Evolutionary conservation across 2,888 invertebrate genomes (phyloP).

Genomic region (Heteropelma amictum): DNA sequence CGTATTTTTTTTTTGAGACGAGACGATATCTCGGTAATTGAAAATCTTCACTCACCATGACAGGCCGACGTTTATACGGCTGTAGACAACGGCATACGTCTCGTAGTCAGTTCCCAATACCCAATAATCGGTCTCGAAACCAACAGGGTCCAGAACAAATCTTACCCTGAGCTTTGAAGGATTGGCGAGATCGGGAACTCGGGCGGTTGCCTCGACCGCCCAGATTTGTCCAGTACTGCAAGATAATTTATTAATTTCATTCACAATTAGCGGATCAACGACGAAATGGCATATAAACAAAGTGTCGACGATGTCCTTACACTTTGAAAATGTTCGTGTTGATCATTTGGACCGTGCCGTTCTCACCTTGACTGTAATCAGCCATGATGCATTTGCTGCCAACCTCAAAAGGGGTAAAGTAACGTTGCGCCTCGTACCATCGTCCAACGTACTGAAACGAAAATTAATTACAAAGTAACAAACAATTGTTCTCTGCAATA

Average conservation of each 20-base stretch:
- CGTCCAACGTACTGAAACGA: conserved; percentile 84
- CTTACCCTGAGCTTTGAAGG: conserved; percentile 82
- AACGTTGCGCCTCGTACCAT: conserved; percentile 88
- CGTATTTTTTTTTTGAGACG: background rate
- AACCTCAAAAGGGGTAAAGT: conserved; percentile 86
- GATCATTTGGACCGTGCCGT: conserved; percentile 76
- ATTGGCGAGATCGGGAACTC: conserved; percentile 78
- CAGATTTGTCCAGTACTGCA: conserved; percentile 60
- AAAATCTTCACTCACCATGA: conserved; percentile 79
- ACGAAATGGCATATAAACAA: background rate
- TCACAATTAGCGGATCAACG: background rate
- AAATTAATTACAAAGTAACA: background rate
- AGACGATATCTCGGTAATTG: too few species aligned
- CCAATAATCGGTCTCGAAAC: conserved; percentile 81
- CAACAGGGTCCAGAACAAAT: conserved; percentile 82
- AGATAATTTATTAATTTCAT: conserved; percentile 34
- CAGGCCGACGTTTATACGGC: conserved; percentile 80
- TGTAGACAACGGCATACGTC: conserved; percentile 82
- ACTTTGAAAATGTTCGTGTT: conserved; percentile 78
- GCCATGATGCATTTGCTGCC: conserved; percentile 88
- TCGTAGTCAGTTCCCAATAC: conserved; percentile 83
- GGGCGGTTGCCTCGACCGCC: conserved; percentile 81
- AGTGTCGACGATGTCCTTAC: conserved; percentile 69
- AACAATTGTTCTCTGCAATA: background rate
- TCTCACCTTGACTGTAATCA: conserved; percentile 80